Evolutionary conservation across 2,888 invertebrate species (phyloP), one percentile per base, ranked within the genome.

Genomic region (Agriopis marginaria): DNA sequence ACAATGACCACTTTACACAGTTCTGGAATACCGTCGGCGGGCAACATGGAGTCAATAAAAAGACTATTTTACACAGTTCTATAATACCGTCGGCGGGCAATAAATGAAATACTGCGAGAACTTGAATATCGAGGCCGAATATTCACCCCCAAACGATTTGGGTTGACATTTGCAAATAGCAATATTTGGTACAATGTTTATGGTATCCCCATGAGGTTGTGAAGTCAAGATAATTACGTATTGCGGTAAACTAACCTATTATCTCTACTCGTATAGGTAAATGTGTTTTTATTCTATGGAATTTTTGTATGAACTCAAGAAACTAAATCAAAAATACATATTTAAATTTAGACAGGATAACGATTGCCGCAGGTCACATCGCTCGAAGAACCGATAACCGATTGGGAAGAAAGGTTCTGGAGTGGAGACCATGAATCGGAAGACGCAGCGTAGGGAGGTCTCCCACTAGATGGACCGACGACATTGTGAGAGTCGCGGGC

Each of bases 81-180:
- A 50, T 50, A 65, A 62, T 65, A 65, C 44, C 17, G 45, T 58
- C 11, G 45, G 50, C 40, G 42, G 42, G 40, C 56, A 62, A 65
- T 65, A 69, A 53, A n/a, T 58, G 59, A 63, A 66, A 66, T 63
- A 49, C 58, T 56, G 56, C 8, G 50, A n/a, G 12, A 60, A 68
- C 63, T 65, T 51, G 66, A 70, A 66, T 66, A 70, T 60, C 63
- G 63, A 66, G 70, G 66, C 23, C 70, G 65, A 69, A 62, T 64
- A 55, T 70, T 66, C 66, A 66, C 66, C 66, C 68, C 47, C 45
- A 32, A 14, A 45, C 70, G 70, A 66, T 70, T 70, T 70, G 58
- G 70, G 70, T 63, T 70, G 70, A 66, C 63, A 66, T 70, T 67
- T 63, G 63, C 70, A 63, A 70, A 66, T 63, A 66, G 54, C 39